A percentile compares a stretch with the other conserved stretches of the same genome.
Evolutionary conservation across 1,140 invertebrate genomes (phyloP).

Genomic region (Oppia nitens): DNA sequence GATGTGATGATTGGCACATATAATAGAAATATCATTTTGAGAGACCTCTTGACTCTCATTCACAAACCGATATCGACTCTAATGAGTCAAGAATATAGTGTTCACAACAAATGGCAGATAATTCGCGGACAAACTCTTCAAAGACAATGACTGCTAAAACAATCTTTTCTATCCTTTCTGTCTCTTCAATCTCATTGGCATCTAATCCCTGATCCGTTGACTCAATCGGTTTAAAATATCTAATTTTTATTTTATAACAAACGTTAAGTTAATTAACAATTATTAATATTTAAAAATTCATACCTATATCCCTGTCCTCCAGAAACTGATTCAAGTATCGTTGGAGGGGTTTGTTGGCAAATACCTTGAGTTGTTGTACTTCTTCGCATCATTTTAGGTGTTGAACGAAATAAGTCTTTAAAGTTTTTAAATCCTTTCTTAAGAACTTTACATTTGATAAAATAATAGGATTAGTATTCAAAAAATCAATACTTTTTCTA

Average conservation of each 20-base stretch:
- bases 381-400: background rate
- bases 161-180: slow-evolving; percentile 36
- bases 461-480: background rate
- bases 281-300: too few species aligned
- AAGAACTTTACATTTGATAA: too few species aligned
- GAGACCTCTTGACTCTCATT: too few species aligned
- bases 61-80: too few species aligned
- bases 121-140: slow-evolving; percentile 82
- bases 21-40: too few species aligned
- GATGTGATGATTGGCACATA: too few species aligned
- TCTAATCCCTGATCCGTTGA: slow-evolving; percentile 13
- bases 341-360: background rate
- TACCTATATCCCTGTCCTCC: background rate
- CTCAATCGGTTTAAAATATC: background rate
- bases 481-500: background rate
- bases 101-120: slow-evolving; percentile 76
- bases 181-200: slow-evolving; percentile 24
- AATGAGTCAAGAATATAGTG: slow-evolving; percentile 35
- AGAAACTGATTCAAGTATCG: background rate
- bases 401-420: background rate
- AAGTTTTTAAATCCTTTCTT: background rate
- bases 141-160: slow-evolving; percentile 69
- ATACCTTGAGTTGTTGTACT: background rate
- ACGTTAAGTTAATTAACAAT: too few species aligned
- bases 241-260: background rate